phyloP scores from a whole-genome alignment of 2,113 vertebrate species.

The Furnarius figulus region DNA sequence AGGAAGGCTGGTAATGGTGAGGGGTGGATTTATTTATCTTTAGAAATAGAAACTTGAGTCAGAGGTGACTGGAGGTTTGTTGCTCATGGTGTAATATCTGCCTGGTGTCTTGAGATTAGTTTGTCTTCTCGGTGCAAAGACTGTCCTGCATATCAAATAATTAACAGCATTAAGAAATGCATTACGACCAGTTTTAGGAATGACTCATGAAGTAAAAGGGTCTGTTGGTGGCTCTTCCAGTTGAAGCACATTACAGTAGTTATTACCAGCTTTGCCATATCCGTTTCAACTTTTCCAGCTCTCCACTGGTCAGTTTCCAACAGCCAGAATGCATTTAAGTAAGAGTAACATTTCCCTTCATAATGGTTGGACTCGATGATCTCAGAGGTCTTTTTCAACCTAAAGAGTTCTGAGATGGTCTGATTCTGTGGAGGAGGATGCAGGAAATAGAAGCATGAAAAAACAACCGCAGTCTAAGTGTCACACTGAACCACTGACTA shows the following conservation, averaged over 20 bases:
- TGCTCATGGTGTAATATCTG: not conserved
- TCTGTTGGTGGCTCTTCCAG: not conserved
- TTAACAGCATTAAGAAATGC: not conserved
- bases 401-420: not conserved
- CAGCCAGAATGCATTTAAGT: not conserved
- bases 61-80: not conserved
- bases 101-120: not conserved
- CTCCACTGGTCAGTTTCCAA: not conserved
- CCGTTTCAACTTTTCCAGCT: not conserved
- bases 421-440: not conserved
- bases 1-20: not conserved
- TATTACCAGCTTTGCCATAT: not conserved
- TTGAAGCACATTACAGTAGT: not conserved
- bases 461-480: not conserved
- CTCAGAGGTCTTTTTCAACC: not conserved
- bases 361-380: not conserved
- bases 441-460: not conserved
- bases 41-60: conserved; percentile 8
- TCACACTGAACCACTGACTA: not conserved
- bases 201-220: not conserved
- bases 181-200: not conserved
- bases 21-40: not conserved
- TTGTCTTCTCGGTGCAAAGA: not conserved
- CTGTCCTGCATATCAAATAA: not conserved
- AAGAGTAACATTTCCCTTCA: not conserved